Conservation (phyloP, 92 coral and sea anemone genomes). For the Anthopleura xanthogrammica region DNA sequence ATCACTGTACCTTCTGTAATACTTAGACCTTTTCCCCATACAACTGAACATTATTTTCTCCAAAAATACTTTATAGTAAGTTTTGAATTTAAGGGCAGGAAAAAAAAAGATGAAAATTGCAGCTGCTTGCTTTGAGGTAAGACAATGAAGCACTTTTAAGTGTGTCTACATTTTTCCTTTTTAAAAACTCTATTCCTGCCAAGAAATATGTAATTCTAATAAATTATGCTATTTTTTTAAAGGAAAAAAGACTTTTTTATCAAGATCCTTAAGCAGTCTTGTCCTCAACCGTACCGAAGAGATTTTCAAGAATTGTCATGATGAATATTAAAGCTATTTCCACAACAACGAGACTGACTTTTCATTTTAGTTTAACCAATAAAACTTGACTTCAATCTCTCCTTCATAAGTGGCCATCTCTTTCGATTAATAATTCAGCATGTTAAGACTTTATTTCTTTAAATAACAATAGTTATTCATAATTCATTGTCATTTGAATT, state of each 20-base stretch:
- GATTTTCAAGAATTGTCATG: too few species aligned
- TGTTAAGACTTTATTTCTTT: not conserved
- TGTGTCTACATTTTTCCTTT: not conserved
- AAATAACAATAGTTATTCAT: not conserved
- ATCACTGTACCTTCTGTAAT: conserved; percentile 42
- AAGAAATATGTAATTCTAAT: too few species aligned
- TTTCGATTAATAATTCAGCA: not conserved
- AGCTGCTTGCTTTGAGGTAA: not conserved
- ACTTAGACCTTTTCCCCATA: conserved; percentile 52
- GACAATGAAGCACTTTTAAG: not conserved
- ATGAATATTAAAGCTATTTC: conserved; percentile 1
- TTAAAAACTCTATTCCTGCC: not conserved
- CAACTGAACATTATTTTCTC: conserved; percentile 15
- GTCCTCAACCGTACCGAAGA: too few species aligned
- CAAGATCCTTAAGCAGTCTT: too few species aligned
- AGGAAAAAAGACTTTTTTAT: too few species aligned
- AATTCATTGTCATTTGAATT: not conserved
- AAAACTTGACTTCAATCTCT: not conserved
- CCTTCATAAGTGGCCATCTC: not conserved
- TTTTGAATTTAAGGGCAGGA: not conserved
- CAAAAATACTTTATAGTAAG: not conserved
- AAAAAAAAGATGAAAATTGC: not conserved
- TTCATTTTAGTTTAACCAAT: not conserved
- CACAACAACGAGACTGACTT: not conserved
- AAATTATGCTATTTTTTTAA: too few species aligned